Evolutionary conservation across 2,888 invertebrate genomes (phyloP), one percentile per base, ranked within the genome.

Genomic region (Apodemia mormo): DNA sequence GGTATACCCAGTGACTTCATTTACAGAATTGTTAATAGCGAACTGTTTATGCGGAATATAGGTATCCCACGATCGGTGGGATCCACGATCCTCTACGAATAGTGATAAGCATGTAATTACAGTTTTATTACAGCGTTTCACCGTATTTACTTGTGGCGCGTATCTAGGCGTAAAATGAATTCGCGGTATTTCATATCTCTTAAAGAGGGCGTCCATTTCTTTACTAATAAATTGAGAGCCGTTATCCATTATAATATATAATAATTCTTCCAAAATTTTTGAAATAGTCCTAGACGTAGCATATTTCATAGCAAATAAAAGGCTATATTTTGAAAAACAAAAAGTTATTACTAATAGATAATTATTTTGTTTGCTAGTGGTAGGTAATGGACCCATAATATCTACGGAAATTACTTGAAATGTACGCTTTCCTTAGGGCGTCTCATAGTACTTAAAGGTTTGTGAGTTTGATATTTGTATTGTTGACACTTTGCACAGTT

Each of bases 251-350:
- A 71, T 14, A n/a, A 71, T 64, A 29, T n/a, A n/a, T n/a, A n/a
- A n/a, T n/a, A n/a, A n/a, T n/a, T n/a, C n/a, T n/a, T n/a, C n/a
- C n/a, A n/a, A n/a, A n/a, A n/a, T n/a, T n/a, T n/a, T n/a, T n/a
- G n/a, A n/a, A n/a, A n/a, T n/a, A n/a, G n/a, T n/a, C n/a, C n/a
- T n/a, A n/a, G n/a, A n/a, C n/a, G n/a, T n/a, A n/a, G n/a, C n/a
- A n/a, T n/a, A n/a, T n/a, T 56, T 71, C 4, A 74, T 30, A 10
- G 70, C 74, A 10, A 75, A 76, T 9, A 72, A 30, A 6, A 71
- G 61, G 54, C 73, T 73, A 45, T 72, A 75, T 66, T 75, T 76
- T 14, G 72, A 71, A 66, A 77, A 77, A 70, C 74, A 76, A 66
- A 75, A 75, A 30, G 71, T 71, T 0, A 77, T 67, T 30, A 77